Evolutionary conservation across 2,797 vertebrate species (phyloP), one percentile per base, ranked within the genome.

Genomic region (Myioborus melanocephalus): DNA sequence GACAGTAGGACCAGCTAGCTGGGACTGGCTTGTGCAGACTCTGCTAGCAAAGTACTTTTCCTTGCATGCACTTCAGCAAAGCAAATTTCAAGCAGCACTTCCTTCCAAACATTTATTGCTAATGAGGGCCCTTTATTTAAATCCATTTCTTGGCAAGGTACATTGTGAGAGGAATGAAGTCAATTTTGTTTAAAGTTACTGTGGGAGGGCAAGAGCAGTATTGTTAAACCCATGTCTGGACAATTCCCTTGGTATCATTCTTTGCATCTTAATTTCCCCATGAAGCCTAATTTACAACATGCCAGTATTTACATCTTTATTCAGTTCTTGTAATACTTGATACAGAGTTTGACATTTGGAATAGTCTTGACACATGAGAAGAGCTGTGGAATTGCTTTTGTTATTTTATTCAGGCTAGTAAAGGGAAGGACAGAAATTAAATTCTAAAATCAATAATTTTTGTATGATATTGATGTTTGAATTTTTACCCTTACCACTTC

Each of bases 81-180:
- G 39, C 49, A 63, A 21, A 91, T 88, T 91, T 83, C 60, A 88
- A 88, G 85, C 59, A 91, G 83, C 55, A 34, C 63, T 93, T 95
- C 44, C 35, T 63, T 95, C 57, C 30, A 71, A 61, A 87, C 14
- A 80, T 93, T 93, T 89, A 87, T 87, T 94, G 82, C 84, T 96
- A 85, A 91, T 85, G 71, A 92, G 89, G 53, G 37, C 35, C 32
- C 46, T 95, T 95, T 87, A 92, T 92, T 94, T 81, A 71, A 90
- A 78, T 92, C 63, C 3, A 2, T 83, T 92, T 91, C 71, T 93
- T 95, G 93, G 87, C 89, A 84, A 69, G 78, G 46, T 55, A 10
- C 26, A 13, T 75, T 39, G 23, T n/a, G 57, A 93, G 55, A 75
- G 35, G 78, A 94, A 83, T 55, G 14, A 92, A 94, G 78, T 93